phyloP scores from a whole-genome alignment of 1,140 invertebrate genomes.

The Hyles euphorbiae region DNA sequence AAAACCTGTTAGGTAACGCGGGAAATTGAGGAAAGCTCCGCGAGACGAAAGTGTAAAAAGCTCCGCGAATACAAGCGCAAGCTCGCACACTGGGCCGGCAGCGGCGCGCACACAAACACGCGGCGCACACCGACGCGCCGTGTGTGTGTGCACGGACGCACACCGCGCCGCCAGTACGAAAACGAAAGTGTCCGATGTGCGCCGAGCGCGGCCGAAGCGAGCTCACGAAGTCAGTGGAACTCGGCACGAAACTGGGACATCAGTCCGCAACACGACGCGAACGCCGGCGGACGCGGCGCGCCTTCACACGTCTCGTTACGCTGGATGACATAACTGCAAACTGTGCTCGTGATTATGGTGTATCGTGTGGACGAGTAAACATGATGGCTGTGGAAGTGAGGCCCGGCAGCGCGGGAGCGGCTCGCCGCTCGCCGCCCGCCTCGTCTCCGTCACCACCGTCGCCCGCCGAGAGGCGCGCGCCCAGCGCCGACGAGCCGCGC shows the following conservation, averaged over 20 bases:
- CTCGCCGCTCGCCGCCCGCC: conserved; percentile 32
- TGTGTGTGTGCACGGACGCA: conserved; percentile 28
- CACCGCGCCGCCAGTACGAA: conserved; percentile 50
- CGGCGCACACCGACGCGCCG: conserved; percentile 18
- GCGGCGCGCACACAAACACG: conserved; percentile 41
- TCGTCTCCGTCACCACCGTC: conserved; percentile 5
- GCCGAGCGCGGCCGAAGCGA: conserved; percentile 63
- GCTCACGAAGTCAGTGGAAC: conserved; percentile 74
- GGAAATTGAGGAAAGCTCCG: conserved; percentile 70
- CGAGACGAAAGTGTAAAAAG: conserved; percentile 68
- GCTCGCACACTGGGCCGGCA: conserved; percentile 34
- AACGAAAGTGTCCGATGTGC: conserved; percentile 71
- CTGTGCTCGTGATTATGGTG: conserved; percentile 54
- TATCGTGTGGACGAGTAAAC: conserved; percentile 52
- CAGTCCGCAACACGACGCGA: conserved; percentile 63
- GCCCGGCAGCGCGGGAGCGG: conserved; percentile 54
- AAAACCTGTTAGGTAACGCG: conserved; percentile 62
- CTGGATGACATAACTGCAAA: conserved; percentile 65
- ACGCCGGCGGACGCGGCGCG: conserved; percentile 58
- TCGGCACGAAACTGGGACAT: conserved; percentile 70
- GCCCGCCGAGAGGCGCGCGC: conserved; percentile 44
- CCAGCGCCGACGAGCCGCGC: conserved; percentile 56
- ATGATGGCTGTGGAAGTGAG: conserved; percentile 67
- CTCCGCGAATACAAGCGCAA: conserved; percentile 35
- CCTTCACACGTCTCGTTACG: conserved; percentile 49